A percentile compares a stretch with the other conserved stretches of the same genome.
These are phyloP conservation scores for Equus quagga DNA, from an alignment of 2,113 vertebrate genomes.

Conservation along the genomic window DNA sequence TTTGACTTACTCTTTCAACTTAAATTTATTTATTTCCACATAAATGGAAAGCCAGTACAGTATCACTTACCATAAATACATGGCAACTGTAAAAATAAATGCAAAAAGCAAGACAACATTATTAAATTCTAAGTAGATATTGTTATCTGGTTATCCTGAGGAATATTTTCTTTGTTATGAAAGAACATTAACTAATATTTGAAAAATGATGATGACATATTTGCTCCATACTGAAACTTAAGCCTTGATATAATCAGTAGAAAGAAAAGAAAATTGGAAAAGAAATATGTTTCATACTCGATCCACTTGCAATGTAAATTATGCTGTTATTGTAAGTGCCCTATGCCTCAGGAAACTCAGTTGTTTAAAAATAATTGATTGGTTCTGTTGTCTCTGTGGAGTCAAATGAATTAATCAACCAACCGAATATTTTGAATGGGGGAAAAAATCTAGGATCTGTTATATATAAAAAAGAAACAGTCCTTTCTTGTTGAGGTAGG, in stretches of 20 bases:
- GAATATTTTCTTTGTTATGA: neutral
- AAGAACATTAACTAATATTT: neutral
- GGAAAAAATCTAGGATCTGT: neutral
- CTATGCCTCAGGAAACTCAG: neutral
- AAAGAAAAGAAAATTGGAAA: constrained; percentile 15
- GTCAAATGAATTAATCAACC: constrained; percentile 28
- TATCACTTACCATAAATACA: neutral
- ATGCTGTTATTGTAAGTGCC: neutral
- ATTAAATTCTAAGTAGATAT: constrained; percentile 20
- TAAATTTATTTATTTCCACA: neutral
- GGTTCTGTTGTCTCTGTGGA: neutral
- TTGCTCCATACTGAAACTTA: neutral
- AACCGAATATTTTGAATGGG: neutral
- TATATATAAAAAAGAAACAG: neutral
- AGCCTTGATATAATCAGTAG: neutral
- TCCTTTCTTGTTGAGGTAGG: neutral
- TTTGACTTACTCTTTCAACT: neutral
- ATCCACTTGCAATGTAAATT: neutral
- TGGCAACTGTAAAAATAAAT: constrained; percentile 19
- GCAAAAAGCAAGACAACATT: neutral
- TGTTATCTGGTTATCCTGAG: neutral
- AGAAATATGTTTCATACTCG: neutral
- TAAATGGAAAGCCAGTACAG: neutral
- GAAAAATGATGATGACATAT: neutral
- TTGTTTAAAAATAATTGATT: neutral